Evolutionary conservation across 2,113 vertebrate genomes (phyloP).

Genomic region (Etheostoma spectabile): DNA sequence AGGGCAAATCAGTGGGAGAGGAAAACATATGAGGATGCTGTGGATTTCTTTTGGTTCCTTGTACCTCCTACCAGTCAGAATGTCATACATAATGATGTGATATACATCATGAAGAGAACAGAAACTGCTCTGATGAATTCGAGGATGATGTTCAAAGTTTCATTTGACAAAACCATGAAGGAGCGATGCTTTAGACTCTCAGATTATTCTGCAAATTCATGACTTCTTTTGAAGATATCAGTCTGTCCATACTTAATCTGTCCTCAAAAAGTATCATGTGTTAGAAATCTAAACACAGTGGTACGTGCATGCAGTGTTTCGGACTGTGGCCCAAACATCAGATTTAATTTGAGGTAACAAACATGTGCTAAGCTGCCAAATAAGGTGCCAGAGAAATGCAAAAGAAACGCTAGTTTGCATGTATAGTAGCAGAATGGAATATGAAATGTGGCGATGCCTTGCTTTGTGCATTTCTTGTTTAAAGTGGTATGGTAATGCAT

Average conservation of each 20-base stretch:
- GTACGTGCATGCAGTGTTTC: neutral
- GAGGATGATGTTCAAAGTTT: constrained; percentile 24
- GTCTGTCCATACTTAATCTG: neutral
- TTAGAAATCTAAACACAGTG: neutral
- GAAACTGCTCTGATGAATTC: constrained; percentile 12
- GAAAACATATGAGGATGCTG: constrained; percentile 8
- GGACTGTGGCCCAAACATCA: neutral
- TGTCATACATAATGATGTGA: constrained; percentile 38
- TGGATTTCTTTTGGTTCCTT: constrained; percentile 27
- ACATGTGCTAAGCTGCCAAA: too few species aligned
- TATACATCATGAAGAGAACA: constrained; percentile 33
- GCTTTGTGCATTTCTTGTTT: neutral
- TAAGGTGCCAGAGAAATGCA: neutral
- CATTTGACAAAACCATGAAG: constrained; percentile 28
- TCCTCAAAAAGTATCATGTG: neutral
- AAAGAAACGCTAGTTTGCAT: neutral
- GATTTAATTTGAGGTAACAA: neutral
- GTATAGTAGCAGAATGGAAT: neutral
- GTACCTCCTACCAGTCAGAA: constrained; percentile 8
- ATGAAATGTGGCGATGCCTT: neutral
- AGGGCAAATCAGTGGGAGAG: constrained; percentile 15
- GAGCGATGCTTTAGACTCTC: neutral
- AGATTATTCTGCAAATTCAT: neutral
- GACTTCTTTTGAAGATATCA: neutral
- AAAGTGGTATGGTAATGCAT: too few species aligned